Conservation (phyloP, 2,797 vertebrate species). For the Pterois miles region DNA sequence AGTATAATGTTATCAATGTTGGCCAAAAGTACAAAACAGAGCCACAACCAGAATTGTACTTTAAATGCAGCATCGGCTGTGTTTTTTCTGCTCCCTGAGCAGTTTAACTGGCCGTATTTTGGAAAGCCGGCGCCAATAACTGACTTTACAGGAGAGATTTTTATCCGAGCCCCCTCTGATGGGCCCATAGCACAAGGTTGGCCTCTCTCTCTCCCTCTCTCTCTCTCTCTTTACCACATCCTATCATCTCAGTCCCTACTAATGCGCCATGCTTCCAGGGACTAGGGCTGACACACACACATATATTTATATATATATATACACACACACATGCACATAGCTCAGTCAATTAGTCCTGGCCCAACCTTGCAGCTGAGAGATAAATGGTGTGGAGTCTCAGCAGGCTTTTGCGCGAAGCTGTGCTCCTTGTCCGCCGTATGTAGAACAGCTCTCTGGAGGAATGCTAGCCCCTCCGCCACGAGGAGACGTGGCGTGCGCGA, state of each 20-base stretch:
- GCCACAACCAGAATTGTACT: background rate
- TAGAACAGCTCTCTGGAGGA: conserved; percentile 80
- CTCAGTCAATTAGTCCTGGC: conserved; percentile 77
- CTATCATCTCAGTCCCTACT: conserved; percentile 72
- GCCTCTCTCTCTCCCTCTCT: conserved; percentile 30
- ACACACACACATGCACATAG: conserved; percentile 36
- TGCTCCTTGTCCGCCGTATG: conserved; percentile 77
- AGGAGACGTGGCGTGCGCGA: conserved; percentile 42
- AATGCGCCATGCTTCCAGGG: conserved; percentile 72
- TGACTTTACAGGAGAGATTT: conserved; percentile 66
- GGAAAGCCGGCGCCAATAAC: conserved; percentile 55
- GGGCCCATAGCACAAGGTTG: conserved; percentile 56
- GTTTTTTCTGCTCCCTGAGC: conserved; percentile 37
- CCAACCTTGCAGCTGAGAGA: conserved; percentile 79
- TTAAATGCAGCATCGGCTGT: conserved; percentile 31
- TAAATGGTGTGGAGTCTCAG: conserved; percentile 80
- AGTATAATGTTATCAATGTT: background rate
- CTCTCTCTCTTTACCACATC: conserved; percentile 56
- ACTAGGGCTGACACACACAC: conserved; percentile 48
- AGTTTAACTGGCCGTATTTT: conserved; percentile 53
- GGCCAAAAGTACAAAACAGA: background rate
- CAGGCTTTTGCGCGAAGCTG: conserved; percentile 71
- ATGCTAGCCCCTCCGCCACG: conserved; percentile 56
- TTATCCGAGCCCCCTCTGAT: conserved; percentile 54
- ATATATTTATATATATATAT: conserved; percentile 11